Evolutionary conservation across 2,113 vertebrate species (phyloP).

Genomic region (Xiphophorus maculatus): DNA sequence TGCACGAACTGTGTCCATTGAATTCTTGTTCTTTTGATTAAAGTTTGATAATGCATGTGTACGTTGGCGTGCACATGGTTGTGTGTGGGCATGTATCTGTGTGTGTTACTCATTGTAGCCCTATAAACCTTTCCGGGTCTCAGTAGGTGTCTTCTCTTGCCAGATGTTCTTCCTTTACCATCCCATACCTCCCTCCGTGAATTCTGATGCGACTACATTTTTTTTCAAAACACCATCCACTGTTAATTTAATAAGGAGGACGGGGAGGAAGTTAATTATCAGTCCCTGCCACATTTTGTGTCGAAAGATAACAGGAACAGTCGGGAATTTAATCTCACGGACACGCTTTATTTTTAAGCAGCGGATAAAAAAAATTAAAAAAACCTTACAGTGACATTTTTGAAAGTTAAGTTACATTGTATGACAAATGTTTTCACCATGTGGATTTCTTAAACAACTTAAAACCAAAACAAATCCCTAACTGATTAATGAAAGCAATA

Average conservation of each 20-base stretch:
- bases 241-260: slow-evolving; percentile 51
- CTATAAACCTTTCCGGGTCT: slow-evolving; percentile 64
- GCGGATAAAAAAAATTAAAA: not conserved
- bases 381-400: not conserved
- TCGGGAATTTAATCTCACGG: not conserved
- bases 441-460: not conserved
- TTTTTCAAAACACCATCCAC: slow-evolving; percentile 27
- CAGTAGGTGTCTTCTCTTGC: slow-evolving; percentile 60
- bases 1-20: slow-evolving; percentile 26
- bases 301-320: slow-evolving; percentile 15
- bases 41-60: slow-evolving; percentile 25
- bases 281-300: slow-evolving; percentile 40
- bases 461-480: not conserved
- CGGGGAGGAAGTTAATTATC: slow-evolving; percentile 59
- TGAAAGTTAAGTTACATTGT: not conserved
- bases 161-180: slow-evolving; percentile 61
- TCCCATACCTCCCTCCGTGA: slow-evolving; percentile 51
- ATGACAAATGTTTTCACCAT: too few species aligned
- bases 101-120: slow-evolving; percentile 55
- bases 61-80: not conserved
- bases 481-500: too few species aligned
- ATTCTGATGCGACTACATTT: slow-evolving; percentile 50
- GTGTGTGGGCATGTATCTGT: slow-evolving; percentile 21
- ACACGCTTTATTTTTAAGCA: slow-evolving; percentile 14
- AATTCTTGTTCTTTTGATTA: slow-evolving; percentile 35